Evolutionary conservation across 2,797 vertebrate genomes (phyloP), one percentile per base, ranked within the genome.

Genomic region (Sciurus vulgaris): DNA sequence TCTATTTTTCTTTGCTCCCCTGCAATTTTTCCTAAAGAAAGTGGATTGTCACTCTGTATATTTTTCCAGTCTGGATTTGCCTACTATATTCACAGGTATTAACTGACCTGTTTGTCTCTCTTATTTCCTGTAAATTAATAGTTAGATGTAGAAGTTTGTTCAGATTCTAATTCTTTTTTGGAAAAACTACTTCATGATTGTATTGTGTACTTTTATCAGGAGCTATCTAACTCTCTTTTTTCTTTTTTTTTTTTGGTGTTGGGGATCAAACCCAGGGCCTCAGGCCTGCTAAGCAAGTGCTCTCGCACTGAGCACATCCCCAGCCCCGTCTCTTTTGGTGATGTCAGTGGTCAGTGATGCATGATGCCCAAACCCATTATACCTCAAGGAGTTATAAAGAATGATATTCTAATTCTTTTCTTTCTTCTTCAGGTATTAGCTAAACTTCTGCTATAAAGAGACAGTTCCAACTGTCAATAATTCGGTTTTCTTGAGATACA

Each of bases 381-480:
- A 85, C 54, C 38, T 81, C 26, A 49, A 85, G 51, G 24, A 73
- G 28, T 2, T 83, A 61, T 54, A 87, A 86, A 86, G 24, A 92
- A 59, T 61, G 30, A 35, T 74, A 81, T 6, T 81, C 15, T 9
- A 81, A 51, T 44, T 82, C 12, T 79, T 17, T 44, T 35, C 44
- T 92, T 89, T 56, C 78, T 88, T 93, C 54, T 81, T 94, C 59
- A 82, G n/a, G 89, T 86, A 90, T 93, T 73, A 90, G 28, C 38
- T 73, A 59, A 83, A 92, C 65, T 85, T 87, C 77, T 30, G 5
- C 84, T 79, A 44, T 44, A 83, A 89, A 82, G 33, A 94, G 8
- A 63, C 20, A 61, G 20, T 76, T 89, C 26, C n/a, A 76, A 92
- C 20, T 89, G 85, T 77, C n/a, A 59, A 72, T 83, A 26, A 77